phyloP scores from a whole-genome alignment of 2,888 invertebrate genomes.

The Nomada goodeniana region DNA sequence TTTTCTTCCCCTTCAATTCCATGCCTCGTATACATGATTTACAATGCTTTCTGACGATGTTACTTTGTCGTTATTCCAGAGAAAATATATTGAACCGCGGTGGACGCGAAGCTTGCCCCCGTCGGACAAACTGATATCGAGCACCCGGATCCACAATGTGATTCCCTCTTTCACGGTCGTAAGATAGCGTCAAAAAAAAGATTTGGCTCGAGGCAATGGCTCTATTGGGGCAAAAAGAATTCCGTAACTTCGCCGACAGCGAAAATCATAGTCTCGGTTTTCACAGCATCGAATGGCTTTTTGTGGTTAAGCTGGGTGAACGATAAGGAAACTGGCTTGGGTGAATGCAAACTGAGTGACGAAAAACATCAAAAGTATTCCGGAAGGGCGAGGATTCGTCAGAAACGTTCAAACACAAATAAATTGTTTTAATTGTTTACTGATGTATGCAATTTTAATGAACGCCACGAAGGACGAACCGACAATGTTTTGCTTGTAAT shows the following conservation, averaged over 20 bases:
- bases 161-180: too few relatives aligned
- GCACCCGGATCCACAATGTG: too few relatives aligned
- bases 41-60: constrained; percentile 11
- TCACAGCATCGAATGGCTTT: background rate
- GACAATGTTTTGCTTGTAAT: background rate
- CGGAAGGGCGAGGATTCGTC: background rate
- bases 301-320: background rate
- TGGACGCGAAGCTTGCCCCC: background rate
- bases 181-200: too few relatives aligned
- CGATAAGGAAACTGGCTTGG: background rate
- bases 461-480: background rate
- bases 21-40: constrained; percentile 25
- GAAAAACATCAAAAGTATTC: background rate
- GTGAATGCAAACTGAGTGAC: background rate
- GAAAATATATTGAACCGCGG: background rate
- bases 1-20: constrained; percentile 9
- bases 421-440: constrained; percentile 5
- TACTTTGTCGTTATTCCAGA: background rate
- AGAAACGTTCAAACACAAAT: background rate
- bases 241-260: background rate
- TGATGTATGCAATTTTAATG: background rate
- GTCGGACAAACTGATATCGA: too few relatives aligned
- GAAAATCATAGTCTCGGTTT: background rate
- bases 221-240: background rate
- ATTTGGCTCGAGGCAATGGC: too few relatives aligned